A percentile compares a stretch with the other conserved stretches of the same genome.
These are phyloP conservation scores for Tetheella fluctuosa DNA, from an alignment of 2,888 invertebrate genomes.

Conservation along the genomic window DNA sequence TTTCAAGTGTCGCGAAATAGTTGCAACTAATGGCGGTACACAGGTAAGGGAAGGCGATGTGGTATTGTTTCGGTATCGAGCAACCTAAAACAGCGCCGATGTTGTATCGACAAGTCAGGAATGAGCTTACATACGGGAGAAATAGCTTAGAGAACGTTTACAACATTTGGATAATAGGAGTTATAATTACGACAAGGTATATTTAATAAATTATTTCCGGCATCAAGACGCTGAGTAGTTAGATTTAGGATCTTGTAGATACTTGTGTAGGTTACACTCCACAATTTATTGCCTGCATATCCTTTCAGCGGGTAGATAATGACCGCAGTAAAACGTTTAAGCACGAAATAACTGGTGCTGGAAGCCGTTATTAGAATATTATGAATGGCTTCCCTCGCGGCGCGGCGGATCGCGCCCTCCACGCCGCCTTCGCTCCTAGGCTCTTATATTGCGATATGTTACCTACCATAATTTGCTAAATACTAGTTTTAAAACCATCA, in stretches of 20 bases:
- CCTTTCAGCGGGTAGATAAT: slow-evolving; percentile 84
- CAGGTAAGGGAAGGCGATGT: too few relatives aligned
- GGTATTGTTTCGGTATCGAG: too few relatives aligned
- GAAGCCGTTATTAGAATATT: slow-evolving; percentile 83
- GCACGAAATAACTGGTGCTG: slow-evolving; percentile 82
- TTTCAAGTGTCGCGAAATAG: too few relatives aligned
- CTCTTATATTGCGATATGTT: slow-evolving; percentile 17
- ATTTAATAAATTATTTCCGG: slow-evolving; percentile 58
- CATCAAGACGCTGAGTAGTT: slow-evolving; percentile 50
- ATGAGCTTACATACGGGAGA: too few relatives aligned
- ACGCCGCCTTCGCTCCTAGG: slow-evolving; percentile 28
- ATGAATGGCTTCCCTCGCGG: slow-evolving; percentile 77
- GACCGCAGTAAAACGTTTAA: slow-evolving; percentile 84
- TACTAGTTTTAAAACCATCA: not conserved
- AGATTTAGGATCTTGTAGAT: slow-evolving; percentile 60
- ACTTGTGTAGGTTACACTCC: slow-evolving; percentile 64
- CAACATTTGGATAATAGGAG: slow-evolving; percentile 7
- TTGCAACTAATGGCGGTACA: too few relatives aligned
- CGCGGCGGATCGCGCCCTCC: slow-evolving; percentile 41
- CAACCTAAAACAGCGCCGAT: too few relatives aligned
- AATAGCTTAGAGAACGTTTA: too few relatives aligned
- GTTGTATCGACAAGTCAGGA: too few relatives aligned
- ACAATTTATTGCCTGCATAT: slow-evolving; percentile 83
- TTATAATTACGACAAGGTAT: slow-evolving; percentile 30
- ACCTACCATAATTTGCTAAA: not conserved